These are phyloP conservation scores for Aegithalos caudatus DNA, from an alignment of 2,113 vertebrate species.

Conservation along the genomic window DNA sequence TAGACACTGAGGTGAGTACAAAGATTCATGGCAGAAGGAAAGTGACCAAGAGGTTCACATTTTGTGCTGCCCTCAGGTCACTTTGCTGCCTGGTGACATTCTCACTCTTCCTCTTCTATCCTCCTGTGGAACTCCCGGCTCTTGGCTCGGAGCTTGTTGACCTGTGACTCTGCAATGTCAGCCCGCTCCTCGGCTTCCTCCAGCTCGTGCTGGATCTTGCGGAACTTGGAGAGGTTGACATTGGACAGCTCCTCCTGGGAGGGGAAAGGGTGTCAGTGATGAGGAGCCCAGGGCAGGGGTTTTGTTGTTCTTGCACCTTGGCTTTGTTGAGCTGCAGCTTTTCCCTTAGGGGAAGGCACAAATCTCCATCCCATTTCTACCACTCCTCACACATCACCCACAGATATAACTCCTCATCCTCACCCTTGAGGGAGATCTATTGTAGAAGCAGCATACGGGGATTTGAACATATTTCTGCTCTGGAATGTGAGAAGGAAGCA, in stretches of 20 bases:
- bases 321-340: too few relatives aligned
- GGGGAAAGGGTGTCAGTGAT: too few relatives aligned
- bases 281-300: too few relatives aligned
- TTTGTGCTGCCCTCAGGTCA: neutral
- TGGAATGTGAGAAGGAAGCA: too few relatives aligned
- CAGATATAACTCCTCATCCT: too few relatives aligned
- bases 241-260: neutral
- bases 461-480: too few relatives aligned
- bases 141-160: neutral
- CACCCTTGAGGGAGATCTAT: too few relatives aligned
- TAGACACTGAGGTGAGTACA: neutral
- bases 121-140: neutral
- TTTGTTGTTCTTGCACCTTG: too few relatives aligned
- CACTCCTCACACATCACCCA: too few relatives aligned
- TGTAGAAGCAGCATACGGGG: too few relatives aligned
- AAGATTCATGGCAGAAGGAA: neutral
- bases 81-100: neutral
- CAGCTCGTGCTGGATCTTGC: neutral
- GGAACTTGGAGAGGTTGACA: slow-evolving; percentile 29
- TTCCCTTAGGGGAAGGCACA: too few relatives aligned
- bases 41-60: neutral
- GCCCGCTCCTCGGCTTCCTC: slow-evolving; percentile 69
- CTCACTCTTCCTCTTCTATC: neutral
- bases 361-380: too few relatives aligned
- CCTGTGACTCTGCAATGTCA: slow-evolving; percentile 77